phyloP scores from a whole-genome alignment of 2,888 invertebrate species.

The Athalia cordata region DNA sequence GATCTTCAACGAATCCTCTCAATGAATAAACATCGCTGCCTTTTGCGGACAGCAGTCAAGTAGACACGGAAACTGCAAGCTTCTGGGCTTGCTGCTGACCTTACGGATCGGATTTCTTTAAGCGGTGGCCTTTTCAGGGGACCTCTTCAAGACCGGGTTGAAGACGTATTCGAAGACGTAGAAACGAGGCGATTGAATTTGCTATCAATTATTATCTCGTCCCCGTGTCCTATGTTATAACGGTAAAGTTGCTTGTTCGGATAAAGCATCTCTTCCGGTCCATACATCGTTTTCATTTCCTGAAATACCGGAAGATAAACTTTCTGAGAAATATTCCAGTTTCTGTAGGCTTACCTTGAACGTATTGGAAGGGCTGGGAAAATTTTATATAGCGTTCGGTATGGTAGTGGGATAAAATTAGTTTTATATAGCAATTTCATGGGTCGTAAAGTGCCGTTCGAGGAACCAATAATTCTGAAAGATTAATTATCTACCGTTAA shows the following conservation, averaged over 20 bases:
- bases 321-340: conserved; percentile 31
- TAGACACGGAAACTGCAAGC: conserved; percentile 41
- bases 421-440: conserved; percentile 57
- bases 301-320: conserved; percentile 50
- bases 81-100: not conserved
- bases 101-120: conserved; percentile 20
- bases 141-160: conserved; percentile 68
- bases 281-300: conserved; percentile 75
- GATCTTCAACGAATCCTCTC: conserved; percentile 37
- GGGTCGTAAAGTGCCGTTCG: conserved; percentile 51
- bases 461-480: conserved; percentile 59
- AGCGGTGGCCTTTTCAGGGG: conserved; percentile 23
- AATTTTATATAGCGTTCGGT: not conserved
- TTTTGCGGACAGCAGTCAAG: not conserved
- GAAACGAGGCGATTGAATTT: conserved; percentile 78
- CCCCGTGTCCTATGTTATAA: conserved; percentile 91
- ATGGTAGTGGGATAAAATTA: conserved; percentile 5
- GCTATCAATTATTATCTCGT: conserved; percentile 92
- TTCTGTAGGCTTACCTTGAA: conserved; percentile 49
- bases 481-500: conserved; percentile 41
- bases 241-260: conserved; percentile 93
- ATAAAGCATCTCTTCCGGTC: conserved; percentile 92
- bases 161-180: conserved; percentile 64
- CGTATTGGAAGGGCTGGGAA: conserved; percentile 1
- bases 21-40: conserved; percentile 24